Percentiles rank a stretch among this genome's conserved stretches.
Evolutionary conservation across 2,113 vertebrate species (phyloP).

Genomic region (Herpetotheres cachinnans): DNA sequence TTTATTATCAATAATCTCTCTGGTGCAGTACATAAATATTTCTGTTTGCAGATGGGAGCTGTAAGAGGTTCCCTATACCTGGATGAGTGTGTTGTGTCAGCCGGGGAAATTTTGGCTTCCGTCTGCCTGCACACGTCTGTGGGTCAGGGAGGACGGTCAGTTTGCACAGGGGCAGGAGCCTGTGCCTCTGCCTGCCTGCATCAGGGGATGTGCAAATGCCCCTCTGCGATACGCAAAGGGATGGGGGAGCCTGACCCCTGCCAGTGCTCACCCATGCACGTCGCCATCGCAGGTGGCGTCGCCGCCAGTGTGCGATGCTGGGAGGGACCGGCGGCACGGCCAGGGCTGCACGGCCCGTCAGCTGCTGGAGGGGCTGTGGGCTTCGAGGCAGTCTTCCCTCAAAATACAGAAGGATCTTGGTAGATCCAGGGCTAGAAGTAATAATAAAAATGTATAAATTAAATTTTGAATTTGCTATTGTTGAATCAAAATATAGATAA

Average conservation of each 20-base stretch:
- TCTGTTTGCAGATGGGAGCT: neutral
- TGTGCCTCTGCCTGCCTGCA: neutral
- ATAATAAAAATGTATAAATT: neutral
- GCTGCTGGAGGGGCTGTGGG: too few species aligned
- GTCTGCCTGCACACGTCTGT: neutral
- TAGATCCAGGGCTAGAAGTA: neutral
- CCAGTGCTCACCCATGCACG: fast-evolving
- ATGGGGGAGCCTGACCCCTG: neutral
- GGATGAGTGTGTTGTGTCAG: neutral
- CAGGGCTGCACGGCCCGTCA: neutral
- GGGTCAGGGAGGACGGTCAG: neutral
- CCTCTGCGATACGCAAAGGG: neutral
- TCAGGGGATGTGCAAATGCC: neutral
- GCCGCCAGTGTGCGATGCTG: neutral
- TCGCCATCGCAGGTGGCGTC: fast-evolving
- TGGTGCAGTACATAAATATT: neutral
- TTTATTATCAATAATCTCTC: neutral
- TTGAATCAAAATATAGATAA: neutral
- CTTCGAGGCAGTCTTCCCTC: neutral
- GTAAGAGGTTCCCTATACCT: too few species aligned
- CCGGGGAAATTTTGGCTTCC: neutral
- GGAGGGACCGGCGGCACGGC: neutral
- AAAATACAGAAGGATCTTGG: too few species aligned
- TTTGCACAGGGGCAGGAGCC: neutral
- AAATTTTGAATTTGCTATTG: neutral